Conservation (phyloP, 2,113 vertebrate species). For the Melospiza melodia region DNA sequence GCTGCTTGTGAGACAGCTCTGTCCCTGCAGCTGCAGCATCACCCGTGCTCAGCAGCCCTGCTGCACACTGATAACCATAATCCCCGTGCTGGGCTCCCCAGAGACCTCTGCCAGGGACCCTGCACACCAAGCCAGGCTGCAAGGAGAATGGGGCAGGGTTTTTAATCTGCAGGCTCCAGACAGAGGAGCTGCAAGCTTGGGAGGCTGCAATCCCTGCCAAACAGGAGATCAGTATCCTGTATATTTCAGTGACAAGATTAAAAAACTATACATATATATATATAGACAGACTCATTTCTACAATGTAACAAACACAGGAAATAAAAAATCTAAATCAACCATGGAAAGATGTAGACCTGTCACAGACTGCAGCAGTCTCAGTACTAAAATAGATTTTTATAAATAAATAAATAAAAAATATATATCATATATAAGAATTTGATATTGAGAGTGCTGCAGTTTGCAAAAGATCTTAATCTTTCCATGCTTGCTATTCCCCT, state of each 20-base stretch:
- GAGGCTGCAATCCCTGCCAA: background rate
- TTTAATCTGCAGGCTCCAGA: background rate
- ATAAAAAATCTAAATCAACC: background rate
- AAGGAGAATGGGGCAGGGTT: background rate
- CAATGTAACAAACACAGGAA: background rate
- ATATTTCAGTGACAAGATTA: background rate
- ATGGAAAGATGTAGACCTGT: background rate
- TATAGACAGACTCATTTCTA: background rate
- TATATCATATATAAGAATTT: background rate
- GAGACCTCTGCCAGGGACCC: background rate
- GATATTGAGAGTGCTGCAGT: background rate
- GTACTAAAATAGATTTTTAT: background rate
- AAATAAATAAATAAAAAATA: background rate
- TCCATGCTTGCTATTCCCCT: background rate
- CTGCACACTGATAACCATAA: background rate
- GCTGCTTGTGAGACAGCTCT: background rate
- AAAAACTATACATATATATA: background rate
- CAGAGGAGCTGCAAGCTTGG: background rate
- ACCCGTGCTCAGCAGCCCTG: background rate
- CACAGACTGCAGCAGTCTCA: background rate
- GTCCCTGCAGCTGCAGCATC: background rate
- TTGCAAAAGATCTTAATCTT: background rate
- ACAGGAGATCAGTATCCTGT: background rate
- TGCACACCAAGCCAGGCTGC: background rate
- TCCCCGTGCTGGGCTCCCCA: background rate